phyloP scores from a whole-genome alignment of 2,113 vertebrate species.

The Archocentrus centrarchus region DNA sequence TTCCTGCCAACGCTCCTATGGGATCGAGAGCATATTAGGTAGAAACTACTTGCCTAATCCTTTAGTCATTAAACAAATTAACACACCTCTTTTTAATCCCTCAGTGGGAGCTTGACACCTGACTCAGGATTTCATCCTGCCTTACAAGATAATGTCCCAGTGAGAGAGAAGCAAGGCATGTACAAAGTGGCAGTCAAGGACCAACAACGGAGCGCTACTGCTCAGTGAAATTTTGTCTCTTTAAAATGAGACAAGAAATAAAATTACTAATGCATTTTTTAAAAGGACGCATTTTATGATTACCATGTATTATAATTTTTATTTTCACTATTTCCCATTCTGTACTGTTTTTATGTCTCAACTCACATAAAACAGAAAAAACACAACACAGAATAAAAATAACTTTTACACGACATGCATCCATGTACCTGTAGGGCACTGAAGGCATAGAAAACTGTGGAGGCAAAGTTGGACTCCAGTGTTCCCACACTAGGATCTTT shows the following conservation, averaged over 20 bases:
- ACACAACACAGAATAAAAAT: neutral
- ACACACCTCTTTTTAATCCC: neutral
- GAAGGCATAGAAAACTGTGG: conserved; percentile 85
- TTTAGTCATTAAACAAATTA: conserved; percentile 23
- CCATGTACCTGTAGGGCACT: conserved; percentile 75
- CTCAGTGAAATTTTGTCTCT: neutral
- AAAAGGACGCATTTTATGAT: neutral
- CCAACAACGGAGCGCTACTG: neutral
- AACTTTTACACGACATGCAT: neutral
- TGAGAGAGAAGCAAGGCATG: neutral
- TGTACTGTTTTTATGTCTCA: neutral
- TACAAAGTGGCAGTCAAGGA: neutral
- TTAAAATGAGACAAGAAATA: neutral
- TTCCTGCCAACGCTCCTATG: conserved; percentile 75
- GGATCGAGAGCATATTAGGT: conserved; percentile 1
- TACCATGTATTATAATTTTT: no score
- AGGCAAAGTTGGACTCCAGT: conserved; percentile 86
- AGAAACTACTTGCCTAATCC: conserved; percentile 13
- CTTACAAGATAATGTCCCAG: neutral
- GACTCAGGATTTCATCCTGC: neutral
- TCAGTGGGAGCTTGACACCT: neutral
- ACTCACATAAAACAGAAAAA: neutral
- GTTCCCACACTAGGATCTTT: conserved; percentile 77
- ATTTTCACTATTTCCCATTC: neutral
- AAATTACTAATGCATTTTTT: neutral